phyloP scores from a whole-genome alignment of 2,888 invertebrate species.

The Folsomia candida region DNA sequence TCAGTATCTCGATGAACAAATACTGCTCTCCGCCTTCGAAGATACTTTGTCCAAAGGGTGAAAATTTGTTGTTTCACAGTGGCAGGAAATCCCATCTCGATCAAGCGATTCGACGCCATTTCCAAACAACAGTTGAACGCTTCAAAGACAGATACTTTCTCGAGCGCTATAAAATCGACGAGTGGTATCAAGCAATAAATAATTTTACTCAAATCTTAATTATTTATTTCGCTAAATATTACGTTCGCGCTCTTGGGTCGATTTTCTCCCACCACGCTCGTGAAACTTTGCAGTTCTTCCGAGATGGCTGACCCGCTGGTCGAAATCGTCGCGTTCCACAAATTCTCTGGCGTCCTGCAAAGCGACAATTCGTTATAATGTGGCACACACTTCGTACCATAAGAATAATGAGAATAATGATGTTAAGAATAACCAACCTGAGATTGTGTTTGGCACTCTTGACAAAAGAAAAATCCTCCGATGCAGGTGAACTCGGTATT shows the following conservation, averaged over 20 bases:
- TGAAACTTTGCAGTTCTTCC: background rate
- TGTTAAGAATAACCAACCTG: constrained; percentile 44
- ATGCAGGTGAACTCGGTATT: constrained; percentile 21
- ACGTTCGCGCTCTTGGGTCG: background rate
- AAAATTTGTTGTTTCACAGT: constrained; percentile 36
- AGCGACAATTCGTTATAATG: too few species aligned
- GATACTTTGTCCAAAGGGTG: constrained; percentile 35
- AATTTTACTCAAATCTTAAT: background rate
- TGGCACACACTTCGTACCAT: too few species aligned
- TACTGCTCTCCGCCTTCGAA: constrained; percentile 25
- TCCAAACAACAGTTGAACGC: constrained; percentile 39
- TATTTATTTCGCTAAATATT: background rate
- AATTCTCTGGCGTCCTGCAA: constrained; percentile 24
- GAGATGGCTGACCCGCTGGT: too few species aligned
- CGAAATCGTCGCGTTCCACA: constrained; percentile 22
- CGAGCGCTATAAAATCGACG: background rate
- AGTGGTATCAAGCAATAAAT: background rate
- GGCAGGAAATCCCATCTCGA: constrained; percentile 43
- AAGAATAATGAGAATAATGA: too few species aligned
- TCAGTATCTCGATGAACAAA: background rate
- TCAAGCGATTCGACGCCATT: constrained; percentile 33
- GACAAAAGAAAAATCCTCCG: constrained; percentile 45
- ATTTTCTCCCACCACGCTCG: background rate
- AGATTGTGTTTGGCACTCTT: constrained; percentile 43
- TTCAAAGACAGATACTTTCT: constrained; percentile 23